Percentiles rank a stretch among this genome's conserved stretches.
These are phyloP conservation scores for Pangasianodon hypophthalmus DNA, from an alignment of 2,113 vertebrate genomes.

Conservation along the genomic window DNA sequence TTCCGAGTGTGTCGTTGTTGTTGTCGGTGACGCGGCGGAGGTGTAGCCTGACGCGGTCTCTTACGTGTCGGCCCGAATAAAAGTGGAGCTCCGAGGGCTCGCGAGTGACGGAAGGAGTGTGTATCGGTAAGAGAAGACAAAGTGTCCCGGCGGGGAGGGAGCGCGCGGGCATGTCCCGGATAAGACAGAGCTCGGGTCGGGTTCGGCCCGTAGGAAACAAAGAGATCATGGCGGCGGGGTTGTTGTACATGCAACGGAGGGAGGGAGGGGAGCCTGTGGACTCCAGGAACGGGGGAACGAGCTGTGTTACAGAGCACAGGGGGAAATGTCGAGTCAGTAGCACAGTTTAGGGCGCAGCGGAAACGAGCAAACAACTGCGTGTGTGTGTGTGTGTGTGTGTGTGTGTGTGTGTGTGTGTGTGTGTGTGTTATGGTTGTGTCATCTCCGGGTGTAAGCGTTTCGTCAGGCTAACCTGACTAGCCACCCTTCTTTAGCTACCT, in stretches of 20 bases:
- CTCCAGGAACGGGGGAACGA: slow-evolving; percentile 20
- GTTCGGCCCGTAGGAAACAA: slow-evolving; percentile 76
- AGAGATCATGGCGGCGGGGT: slow-evolving; percentile 80
- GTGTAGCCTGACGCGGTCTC: slow-evolving; percentile 99
- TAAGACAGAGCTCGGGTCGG: slow-evolving; percentile 62
- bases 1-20: slow-evolving; percentile 79
- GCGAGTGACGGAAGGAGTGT: slow-evolving; percentile 98
- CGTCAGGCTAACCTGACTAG: slow-evolving; percentile 11
- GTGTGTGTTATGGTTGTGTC: neutral
- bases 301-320: neutral
- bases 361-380: slow-evolving; percentile 8
- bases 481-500: neutral
- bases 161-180: slow-evolving; percentile 76
- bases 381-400: neutral
- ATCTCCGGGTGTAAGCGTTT: neutral
- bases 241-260: slow-evolving; percentile 55
- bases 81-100: slow-evolving; percentile 97
- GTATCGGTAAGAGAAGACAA: slow-evolving; percentile 95
- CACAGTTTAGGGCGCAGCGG: slow-evolving; percentile 5
- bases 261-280: slow-evolving; percentile 73
- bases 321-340: neutral
- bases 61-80: slow-evolving; percentile 99
- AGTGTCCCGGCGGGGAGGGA: slow-evolving; percentile 71
- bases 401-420: neutral
- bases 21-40: slow-evolving; percentile 98